Evolutionary conservation across 1,140 invertebrate genomes (phyloP).

Genomic region (Stegodyphus mimosarum): DNA sequence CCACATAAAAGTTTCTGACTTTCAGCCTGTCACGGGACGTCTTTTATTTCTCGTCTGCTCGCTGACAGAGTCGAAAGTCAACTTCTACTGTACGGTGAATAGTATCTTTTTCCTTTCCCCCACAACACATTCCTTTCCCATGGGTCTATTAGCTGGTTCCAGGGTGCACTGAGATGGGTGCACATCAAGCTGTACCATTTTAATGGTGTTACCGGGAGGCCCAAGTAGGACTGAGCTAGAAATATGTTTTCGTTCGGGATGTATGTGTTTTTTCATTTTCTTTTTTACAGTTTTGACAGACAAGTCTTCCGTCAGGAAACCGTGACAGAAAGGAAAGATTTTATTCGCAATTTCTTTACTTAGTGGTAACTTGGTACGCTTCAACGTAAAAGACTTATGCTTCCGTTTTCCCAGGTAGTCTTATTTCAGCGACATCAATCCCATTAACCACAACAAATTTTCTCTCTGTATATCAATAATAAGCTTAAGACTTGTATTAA

Average conservation of each 20-base stretch:
- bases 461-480: too few species aligned
- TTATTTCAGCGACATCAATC: too few species aligned
- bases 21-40: conserved; percentile 27
- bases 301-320: too few species aligned
- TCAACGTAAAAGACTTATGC: too few species aligned
- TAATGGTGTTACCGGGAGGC: neutral
- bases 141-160: conserved; percentile 39
- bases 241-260: neutral
- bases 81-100: neutral
- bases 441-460: too few species aligned
- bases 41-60: conserved; percentile 10
- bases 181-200: neutral
- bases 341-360: too few species aligned
- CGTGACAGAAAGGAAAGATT: too few species aligned
- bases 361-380: too few species aligned
- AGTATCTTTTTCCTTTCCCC: conserved; percentile 5
- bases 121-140: conserved; percentile 40
- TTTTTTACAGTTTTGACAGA: too few species aligned
- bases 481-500: too few species aligned
- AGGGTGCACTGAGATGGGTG: neutral
- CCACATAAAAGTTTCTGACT: neutral
- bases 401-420: too few species aligned
- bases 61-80: conserved; percentile 35
- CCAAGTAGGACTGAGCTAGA: neutral
- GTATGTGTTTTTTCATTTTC: neutral